Evolutionary conservation across 1,140 invertebrate species (phyloP), one percentile per base, ranked within the genome.

Genomic region (Caenorhabditis brenneri): DNA sequence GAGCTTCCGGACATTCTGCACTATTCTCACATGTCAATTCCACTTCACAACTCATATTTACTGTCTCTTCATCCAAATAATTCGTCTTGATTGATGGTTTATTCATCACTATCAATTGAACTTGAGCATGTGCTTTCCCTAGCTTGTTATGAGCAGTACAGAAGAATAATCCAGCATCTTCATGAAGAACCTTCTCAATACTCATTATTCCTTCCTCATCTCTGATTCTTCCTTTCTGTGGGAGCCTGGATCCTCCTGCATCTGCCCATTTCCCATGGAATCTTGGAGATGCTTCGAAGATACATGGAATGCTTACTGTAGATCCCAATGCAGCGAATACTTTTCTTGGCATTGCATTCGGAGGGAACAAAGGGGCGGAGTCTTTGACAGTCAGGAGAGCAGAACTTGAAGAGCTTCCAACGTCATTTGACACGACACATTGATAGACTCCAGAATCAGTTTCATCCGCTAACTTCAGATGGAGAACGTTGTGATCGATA

Each of bases 1-100:
- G 48, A n/a, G 69, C 82, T 58, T 84, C 82, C n/a, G 82, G 69
- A 48, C 74, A 79, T 39, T 84, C 78, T 16, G 22, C 83, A 31
- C 55, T 49, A 42, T 82, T 79, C 19, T 74, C 80, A 60, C 84
- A 85, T 29, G 33, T 60, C 15, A 79, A 49, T 48, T 85, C 84
- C 10, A 85, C 78, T 55, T 85, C 84, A 79, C 84, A 85, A 39
- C 79, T 74, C 79, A 82, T 33, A 36, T 85, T 85, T 22, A 81
- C 79, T 15, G 39, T 81, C 48, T 69, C 81, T 24, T 74, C 81
- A n/a, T 46, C 42, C n/a, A 49, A 22, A 46, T n/a, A 69, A 31
- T 74, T 81, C 27, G 83, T 81, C 48, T 82, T 74, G 19, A 49
- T 65, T 24, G 58, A 58, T 27, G 84, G 48, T n/a, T 55, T 82